phyloP scores from a whole-genome alignment of 2,113 vertebrate genomes.

The Callaeas wilsoni region DNA sequence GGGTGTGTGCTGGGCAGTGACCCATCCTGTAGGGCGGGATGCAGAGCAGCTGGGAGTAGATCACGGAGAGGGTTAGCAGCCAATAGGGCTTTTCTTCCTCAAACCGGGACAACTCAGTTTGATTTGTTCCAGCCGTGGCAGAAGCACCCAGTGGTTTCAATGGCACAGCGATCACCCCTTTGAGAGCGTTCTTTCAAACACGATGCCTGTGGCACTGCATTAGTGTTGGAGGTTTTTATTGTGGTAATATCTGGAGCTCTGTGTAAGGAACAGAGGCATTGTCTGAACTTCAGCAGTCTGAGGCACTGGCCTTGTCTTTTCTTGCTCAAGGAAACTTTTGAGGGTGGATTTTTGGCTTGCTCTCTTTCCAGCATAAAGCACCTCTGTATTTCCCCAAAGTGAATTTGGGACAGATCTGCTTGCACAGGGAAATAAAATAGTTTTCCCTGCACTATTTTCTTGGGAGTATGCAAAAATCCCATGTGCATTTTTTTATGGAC shows the following conservation, averaged over 20 bases:
- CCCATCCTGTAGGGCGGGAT: background rate
- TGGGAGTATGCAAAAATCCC: constrained; percentile 57
- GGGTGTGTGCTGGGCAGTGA: background rate
- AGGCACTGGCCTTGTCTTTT: background rate
- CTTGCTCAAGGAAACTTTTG: background rate
- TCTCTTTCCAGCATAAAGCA: background rate
- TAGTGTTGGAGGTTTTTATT: background rate
- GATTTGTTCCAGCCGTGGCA: background rate
- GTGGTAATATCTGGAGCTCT: background rate
- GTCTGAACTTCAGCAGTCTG: background rate
- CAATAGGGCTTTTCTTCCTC: background rate
- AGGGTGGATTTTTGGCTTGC: background rate
- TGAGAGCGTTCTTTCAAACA: background rate
- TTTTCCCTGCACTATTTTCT: constrained; percentile 28
- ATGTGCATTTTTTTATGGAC: constrained; percentile 68
- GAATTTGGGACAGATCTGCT: constrained; percentile 14
- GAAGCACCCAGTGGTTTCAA: background rate
- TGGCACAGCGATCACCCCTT: background rate
- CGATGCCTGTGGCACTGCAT: background rate
- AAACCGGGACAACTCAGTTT: background rate
- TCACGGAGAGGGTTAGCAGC: background rate
- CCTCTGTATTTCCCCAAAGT: constrained; percentile 25
- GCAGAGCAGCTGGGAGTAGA: background rate
- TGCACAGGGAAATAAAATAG: constrained; percentile 48
- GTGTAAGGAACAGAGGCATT: background rate